These are phyloP conservation scores for Lagopus muta DNA, from an alignment of 2,113 vertebrate genomes.

Conservation along the genomic window DNA sequence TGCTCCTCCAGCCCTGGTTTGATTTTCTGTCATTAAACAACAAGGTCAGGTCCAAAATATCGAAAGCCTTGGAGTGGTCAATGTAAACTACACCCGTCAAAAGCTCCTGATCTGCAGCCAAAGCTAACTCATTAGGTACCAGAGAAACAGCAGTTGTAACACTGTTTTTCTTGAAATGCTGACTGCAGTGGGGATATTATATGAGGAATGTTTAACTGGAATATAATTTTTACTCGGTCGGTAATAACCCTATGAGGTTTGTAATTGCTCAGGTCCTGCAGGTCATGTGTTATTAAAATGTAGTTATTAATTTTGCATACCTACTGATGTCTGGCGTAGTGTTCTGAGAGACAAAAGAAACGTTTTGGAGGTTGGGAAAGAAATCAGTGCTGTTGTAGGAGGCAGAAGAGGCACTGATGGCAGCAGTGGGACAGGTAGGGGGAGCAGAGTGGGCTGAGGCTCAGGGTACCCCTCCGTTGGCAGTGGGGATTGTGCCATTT, in stretches of 20 bases:
- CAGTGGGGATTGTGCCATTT: not conserved
- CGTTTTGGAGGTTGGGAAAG: not conserved
- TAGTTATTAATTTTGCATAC: constrained; percentile 48
- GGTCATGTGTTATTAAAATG: constrained; percentile 54
- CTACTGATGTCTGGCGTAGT: not conserved
- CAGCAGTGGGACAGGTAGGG: not conserved
- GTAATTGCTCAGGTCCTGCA: not conserved
- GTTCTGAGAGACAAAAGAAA: not conserved
- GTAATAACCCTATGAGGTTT: constrained; percentile 41
- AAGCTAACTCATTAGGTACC: constrained; percentile 66
- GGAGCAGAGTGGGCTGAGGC: not conserved
- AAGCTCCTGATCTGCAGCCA: constrained; percentile 56
- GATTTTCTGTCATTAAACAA: constrained; percentile 35
- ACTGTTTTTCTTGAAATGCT: constrained; percentile 47
- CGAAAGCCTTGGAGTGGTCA: constrained; percentile 37
- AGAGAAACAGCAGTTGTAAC: constrained; percentile 49
- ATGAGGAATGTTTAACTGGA: constrained; percentile 58
- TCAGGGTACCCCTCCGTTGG: not conserved
- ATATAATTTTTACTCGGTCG: constrained; percentile 12
- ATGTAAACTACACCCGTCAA: constrained; percentile 28
- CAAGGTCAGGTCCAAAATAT: constrained; percentile 6
- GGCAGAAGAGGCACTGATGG: not conserved
- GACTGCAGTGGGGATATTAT: constrained; percentile 62
- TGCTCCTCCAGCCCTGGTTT: not conserved
- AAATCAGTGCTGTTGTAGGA: not conserved